Base-by-base conservation (phyloP, 2,888 invertebrate genomes). In the Mayetiola destructor region DNA sequence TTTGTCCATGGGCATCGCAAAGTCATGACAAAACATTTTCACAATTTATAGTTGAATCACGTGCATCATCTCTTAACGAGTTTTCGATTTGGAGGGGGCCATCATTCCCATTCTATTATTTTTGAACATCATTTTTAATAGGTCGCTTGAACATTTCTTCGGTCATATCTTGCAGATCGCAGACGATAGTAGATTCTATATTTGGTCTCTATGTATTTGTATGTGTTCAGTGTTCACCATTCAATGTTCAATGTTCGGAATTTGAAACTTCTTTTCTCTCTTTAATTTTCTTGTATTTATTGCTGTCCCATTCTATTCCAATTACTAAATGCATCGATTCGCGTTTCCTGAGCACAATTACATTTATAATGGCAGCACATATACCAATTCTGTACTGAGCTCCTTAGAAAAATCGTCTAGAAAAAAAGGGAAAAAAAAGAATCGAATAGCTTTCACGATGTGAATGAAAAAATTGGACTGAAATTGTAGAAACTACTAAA, bases 41-140 rank as follows among this genome's bases (percentile, higher is more conserved):
- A 5, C 6, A 54, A 56, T 56, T 56, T 56, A 56, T 56, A 56
- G 56, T 56, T 56, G 39, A 29, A 56, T 56, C 56, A 56, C 56
- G 56, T 56, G 56, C 56, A 40, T 36, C 36, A 40, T 40, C 36
- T 56, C 56, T 56, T 56, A 56, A 56, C 40, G 56, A 56, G 56
- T 56, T 56, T 56, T 56, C 40, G 56, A 56, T 29, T 56, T 56
- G 39, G 55, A 40, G 14, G 18, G 48, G 27, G n/a, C n/a, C n/a
- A n/a, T n/a, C n/a, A n/a, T n/a, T n/a, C n/a, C n/a, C n/a, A n/a
- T n/a, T n/a, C n/a, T n/a, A n/a, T n/a, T n/a, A n/a, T n/a, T n/a
- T n/a, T n/a, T n/a, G n/a, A n/a, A n/a, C n/a, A n/a, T n/a, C n/a
- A n/a, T n/a, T n/a, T n/a, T n/a, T n/a, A n/a, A n/a, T n/a, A n/a